Conservation (phyloP, 2,113 vertebrate species). For the Tachuris rubrigastra region DNA sequence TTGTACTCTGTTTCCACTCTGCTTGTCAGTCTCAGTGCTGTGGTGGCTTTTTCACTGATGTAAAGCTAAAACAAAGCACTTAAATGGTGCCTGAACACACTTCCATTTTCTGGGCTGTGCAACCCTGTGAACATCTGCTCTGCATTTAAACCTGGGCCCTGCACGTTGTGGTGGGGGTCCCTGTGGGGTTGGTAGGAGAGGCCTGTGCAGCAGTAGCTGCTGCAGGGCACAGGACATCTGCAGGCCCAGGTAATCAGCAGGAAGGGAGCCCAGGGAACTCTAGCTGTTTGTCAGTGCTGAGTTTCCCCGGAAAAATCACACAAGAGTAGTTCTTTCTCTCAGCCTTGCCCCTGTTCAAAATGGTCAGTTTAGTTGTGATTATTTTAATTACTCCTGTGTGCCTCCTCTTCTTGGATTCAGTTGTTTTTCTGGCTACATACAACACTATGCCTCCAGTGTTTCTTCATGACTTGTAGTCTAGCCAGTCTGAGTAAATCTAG, state of each 20-base stretch:
- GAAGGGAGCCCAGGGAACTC: neutral
- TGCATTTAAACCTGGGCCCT: fast-evolving
- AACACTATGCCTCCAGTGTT: neutral
- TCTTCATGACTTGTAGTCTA: neutral
- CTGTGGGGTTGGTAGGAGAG: neutral
- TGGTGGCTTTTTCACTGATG: neutral
- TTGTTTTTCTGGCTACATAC: neutral
- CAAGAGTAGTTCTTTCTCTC: neutral
- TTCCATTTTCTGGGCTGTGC: neutral
- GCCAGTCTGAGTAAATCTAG: neutral
- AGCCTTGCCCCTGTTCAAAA: neutral
- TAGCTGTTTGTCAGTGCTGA: neutral
- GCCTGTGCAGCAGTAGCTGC: neutral
- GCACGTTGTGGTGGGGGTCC: fast-evolving
- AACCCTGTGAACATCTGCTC: neutral
- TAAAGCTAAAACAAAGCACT: neutral
- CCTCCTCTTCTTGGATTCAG: neutral
- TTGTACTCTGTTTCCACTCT: neutral
- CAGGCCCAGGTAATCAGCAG: fast-evolving
- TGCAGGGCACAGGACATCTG: fast-evolving
- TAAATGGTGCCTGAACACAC: neutral
- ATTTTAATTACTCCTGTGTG: neutral
- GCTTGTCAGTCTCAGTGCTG: neutral
- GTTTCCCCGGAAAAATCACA: neutral
- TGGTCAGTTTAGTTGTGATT: neutral